Base-by-base conservation (phyloP, 2,797 vertebrate genomes). In the Hapalemur alaotrensis region DNA sequence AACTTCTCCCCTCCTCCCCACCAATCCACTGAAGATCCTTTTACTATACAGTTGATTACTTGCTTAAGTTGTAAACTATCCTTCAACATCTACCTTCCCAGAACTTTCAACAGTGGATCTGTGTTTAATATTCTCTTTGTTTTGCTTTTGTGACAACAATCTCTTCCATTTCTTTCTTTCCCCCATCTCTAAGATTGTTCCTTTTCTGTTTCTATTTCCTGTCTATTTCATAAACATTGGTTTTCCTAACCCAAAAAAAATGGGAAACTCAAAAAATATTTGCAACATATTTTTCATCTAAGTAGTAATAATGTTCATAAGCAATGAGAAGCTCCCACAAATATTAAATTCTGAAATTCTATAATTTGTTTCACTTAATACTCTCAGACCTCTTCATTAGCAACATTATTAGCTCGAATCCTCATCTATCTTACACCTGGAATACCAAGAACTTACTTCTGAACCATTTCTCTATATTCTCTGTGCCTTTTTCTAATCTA, bases 241-340 rank as follows among this genome's bases (percentile, higher is more conserved):
- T 46, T 87, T 92, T 52, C 15, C 38, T 76, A 82, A 90, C 41
- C 76, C 2, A 92, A 88, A 94, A 46, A 96, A 95, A 94, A 38
- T 9, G 7, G 6, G 1, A 79, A 41, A 59, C 22, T 63, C 7
- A 81, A 79, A 73, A 20, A 32, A 48, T 14, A 38, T 50, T 46
- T 23, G 30, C 20, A 35, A 38, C 0, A 5, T 48, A 17, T 46
- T 57, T 81, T 63, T 81, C 23, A 50, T 70, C 69, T 76, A 79
- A 82, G 22, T 73, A 81, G 38, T 41, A 38, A 13, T 67, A 20
- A 2, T 67, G 22, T 52, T 92, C 63, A 52, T 52, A 32, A 35
- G 2, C 13, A 89, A 79, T 30, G 5, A 81, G 12, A 95, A 43
- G 2, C 18, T 76, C 20, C 5, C 32, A 70, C 22, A 70, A 91